Evolutionary conservation across 2,888 invertebrate genomes (phyloP).

Genomic region (Drosophila subsilvestris): DNA sequence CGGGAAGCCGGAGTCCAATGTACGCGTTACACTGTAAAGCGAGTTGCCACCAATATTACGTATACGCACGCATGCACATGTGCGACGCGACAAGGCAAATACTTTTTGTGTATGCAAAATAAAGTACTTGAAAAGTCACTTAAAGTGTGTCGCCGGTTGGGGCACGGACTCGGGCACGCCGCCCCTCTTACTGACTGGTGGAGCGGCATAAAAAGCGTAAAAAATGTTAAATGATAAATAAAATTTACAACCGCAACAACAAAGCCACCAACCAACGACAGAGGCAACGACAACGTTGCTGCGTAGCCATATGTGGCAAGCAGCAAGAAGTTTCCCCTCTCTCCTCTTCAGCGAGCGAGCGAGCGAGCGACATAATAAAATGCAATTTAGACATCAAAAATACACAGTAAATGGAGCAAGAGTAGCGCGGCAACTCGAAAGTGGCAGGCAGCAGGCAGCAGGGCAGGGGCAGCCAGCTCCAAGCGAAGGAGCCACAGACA

Average conservation of each 20-base stretch:
- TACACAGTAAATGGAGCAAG: slow-evolving; percentile 74
- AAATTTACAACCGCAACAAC: slow-evolving; percentile 79
- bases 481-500: slow-evolving; percentile 50
- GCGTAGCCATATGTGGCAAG: slow-evolving; percentile 55
- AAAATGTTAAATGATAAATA: slow-evolving; percentile 80
- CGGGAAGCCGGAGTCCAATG: slow-evolving; percentile 28
- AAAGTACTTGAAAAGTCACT: slow-evolving; percentile 79
- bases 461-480: slow-evolving; percentile 1
- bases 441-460: slow-evolving; percentile 18
- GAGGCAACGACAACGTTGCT: slow-evolving; percentile 21
- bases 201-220: slow-evolving; percentile 73
- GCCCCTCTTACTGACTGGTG: slow-evolving; percentile 24
- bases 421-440: slow-evolving; percentile 41
- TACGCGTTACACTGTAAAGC: slow-evolving; percentile 7
- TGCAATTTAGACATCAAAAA: slow-evolving; percentile 81
- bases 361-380: slow-evolving; percentile 78
- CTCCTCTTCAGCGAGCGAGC: slow-evolving; percentile 47
- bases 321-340: slow-evolving; percentile 32
- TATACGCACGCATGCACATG: slow-evolving; percentile 52
- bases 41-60: slow-evolving; percentile 49
- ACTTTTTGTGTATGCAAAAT: slow-evolving; percentile 74
- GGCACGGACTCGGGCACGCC: too few species aligned
- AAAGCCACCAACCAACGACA: slow-evolving; percentile 41
- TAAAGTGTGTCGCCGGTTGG: slow-evolving; percentile 63
- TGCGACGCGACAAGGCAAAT: slow-evolving; percentile 54